Base-by-base conservation (phyloP, 1,140 invertebrate genomes). In the Camponotus floridanus region DNA sequence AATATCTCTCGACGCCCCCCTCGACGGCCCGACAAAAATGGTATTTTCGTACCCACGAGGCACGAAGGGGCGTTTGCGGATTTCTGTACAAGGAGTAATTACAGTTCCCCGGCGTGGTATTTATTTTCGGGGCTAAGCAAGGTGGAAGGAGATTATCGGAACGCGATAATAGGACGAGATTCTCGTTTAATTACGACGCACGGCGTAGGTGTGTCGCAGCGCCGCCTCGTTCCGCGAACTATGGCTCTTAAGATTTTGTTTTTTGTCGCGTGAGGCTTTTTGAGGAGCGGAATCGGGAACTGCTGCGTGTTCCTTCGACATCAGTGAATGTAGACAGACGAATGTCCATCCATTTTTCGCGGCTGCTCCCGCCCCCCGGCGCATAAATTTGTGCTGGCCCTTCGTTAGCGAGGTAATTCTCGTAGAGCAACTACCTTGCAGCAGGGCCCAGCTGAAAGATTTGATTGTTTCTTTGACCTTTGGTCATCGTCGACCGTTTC, bases 381-480 rank as follows among this genome's bases (percentile, higher is more conserved):
- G 57, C 84, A 90, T 90, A 90, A 90, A 89, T 92, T 89, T 85
- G 59, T 76, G 79, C 88, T 86, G 88, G 74, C 85, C 79, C 85
- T 91, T 92, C 88, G 90, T 92, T 92, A 92, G 88, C 59, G 71
- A 74, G 78, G 86, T 87, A 91, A 78, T 89, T 86, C 68, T 79
- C 21, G 62, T 78, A 85, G 51, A 87, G 68, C 21, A 51, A 48
- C 76, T 86, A 90, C 76, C 51, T 71, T 89, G 51, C 62, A 45
- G 36, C 76, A 9, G 57, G 13, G 62, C 64, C 67, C n/a, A 33
- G 0, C 61, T 62, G 76, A 64, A 64, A 71, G 61, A 55, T 78
- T 61, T 83, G 68, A 90, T 90, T 91, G 88, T 91, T 89, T 86
- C 81, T 31, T 48, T 76, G 71, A 78, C 62, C 68, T 76, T 42